phyloP scores from a whole-genome alignment of 2,797 vertebrate genomes.

The Rousettus madagascariensis region DNA sequence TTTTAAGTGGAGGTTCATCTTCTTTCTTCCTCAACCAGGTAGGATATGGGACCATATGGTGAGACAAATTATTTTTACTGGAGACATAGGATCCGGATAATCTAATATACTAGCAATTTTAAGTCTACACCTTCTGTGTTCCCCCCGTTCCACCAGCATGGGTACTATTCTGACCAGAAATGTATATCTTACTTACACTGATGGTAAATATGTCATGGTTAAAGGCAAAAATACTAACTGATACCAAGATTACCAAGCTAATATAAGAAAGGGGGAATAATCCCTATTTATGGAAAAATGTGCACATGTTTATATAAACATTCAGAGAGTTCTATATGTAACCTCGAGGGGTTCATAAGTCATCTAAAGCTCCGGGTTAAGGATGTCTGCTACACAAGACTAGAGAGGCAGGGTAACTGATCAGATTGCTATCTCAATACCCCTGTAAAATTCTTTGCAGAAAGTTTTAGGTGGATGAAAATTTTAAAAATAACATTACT shows the following conservation, averaged over 20 bases:
- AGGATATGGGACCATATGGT: not conserved
- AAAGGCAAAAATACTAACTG: slow-evolving; percentile 17
- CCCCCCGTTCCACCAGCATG: not conserved
- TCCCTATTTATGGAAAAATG: not conserved
- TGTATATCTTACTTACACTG: not conserved
- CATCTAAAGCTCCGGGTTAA: not conserved
- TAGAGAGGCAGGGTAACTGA: not conserved
- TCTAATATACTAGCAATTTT: not conserved
- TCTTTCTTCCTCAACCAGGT: not conserved
- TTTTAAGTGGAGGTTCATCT: slow-evolving; percentile 8
- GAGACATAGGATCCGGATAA: not conserved
- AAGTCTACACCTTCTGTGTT: not conserved
- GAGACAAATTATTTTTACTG: slow-evolving; percentile 23
- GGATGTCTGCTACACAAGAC: not conserved
- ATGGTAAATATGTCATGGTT: not conserved
- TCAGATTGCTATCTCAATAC: not conserved
- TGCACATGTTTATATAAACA: not conserved
- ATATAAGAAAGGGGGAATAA: not conserved
- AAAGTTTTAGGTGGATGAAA: not conserved
- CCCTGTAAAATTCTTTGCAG: not conserved
- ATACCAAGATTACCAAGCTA: not conserved
- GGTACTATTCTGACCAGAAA: slow-evolving; percentile 1
- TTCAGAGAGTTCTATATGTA: not conserved
- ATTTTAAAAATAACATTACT: not conserved
- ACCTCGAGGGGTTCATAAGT: not conserved